Evolutionary conservation across 2,888 invertebrate genomes (phyloP).

Genomic region (Papilio demoleus): DNA sequence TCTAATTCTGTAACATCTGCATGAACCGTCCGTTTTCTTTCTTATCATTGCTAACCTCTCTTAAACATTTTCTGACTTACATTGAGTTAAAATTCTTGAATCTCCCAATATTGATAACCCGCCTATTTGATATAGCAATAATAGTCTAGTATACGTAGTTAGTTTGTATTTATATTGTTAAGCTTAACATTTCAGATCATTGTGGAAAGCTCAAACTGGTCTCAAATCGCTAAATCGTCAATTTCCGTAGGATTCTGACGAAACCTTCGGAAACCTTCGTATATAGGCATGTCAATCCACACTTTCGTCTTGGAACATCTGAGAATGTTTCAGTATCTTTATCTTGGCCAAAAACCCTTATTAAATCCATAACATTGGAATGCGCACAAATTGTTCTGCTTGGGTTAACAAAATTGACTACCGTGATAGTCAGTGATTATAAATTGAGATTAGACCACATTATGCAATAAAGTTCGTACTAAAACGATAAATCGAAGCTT

Average conservation of each 20-base stretch:
- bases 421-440: neutral
- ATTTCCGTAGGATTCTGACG: constrained; percentile 4
- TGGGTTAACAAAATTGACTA: neutral
- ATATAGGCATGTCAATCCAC: constrained; percentile 32
- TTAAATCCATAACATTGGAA: constrained; percentile 45
- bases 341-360: too few species aligned
- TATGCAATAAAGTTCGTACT: neutral
- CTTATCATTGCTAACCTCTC: constrained; percentile 1
- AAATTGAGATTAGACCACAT: neutral
- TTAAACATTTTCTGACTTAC: constrained; percentile 35
- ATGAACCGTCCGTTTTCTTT: constrained; percentile 39
- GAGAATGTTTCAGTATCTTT: neutral
- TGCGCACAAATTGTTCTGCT: constrained; percentile 59
- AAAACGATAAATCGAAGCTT: neutral
- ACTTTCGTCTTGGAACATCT: neutral
- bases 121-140: constrained; percentile 83
- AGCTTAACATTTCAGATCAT: constrained; percentile 65
- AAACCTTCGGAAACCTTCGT: too few species aligned
- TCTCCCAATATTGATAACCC: constrained; percentile 76
- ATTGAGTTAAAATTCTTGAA: constrained; percentile 57
- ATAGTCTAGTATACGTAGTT: constrained; percentile 79
- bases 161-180: constrained; percentile 73
- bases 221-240: constrained; percentile 32
- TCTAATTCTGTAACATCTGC: constrained; percentile 26
- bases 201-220: constrained; percentile 58